phyloP scores from a whole-genome alignment of 2,888 invertebrate species.

The Diadromus collaris region DNA sequence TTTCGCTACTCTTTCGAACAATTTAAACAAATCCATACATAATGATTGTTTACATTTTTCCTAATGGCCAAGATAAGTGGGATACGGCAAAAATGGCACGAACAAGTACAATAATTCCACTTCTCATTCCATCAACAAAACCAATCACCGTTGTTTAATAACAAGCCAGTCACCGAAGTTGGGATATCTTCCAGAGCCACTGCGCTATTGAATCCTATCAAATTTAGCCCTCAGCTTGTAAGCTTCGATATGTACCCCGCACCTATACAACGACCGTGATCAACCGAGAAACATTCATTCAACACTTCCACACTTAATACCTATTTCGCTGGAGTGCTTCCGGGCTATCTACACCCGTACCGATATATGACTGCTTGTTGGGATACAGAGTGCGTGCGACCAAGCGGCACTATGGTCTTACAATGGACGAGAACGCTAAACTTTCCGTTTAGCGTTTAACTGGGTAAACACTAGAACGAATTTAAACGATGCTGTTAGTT shows the following conservation, averaged over 20 bases:
- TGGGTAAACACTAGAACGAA: slow-evolving; percentile 62
- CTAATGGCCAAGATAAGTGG: no score
- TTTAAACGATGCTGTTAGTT: slow-evolving; percentile 67
- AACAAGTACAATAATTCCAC: background rate
- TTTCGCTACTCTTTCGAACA: background rate
- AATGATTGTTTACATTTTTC: no score
- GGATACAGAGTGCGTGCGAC: slow-evolving; percentile 8
- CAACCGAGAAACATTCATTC: slow-evolving; percentile 31
- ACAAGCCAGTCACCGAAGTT: background rate
- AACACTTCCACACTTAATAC: slow-evolving; percentile 6
- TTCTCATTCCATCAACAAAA: slow-evolving; percentile 6
- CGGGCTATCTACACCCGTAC: background rate
- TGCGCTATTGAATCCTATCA: slow-evolving; percentile 34
- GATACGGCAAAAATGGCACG: background rate
- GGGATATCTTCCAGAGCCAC: background rate
- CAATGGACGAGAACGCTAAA: slow-evolving; percentile 41
- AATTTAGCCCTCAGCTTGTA: slow-evolving; percentile 29
- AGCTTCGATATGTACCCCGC: slow-evolving; percentile 24
- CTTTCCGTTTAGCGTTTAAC: slow-evolving; percentile 59
- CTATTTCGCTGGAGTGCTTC: slow-evolving; percentile 25
- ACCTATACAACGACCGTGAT: slow-evolving; percentile 29
- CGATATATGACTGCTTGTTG: background rate
- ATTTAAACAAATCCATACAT: background rate
- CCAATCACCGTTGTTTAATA: slow-evolving; percentile 24
- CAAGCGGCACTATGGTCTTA: slow-evolving; percentile 41